Evolutionary conservation across 1,140 invertebrate genomes (phyloP), one percentile per base, ranked within the genome.

Genomic region (Drosophila equinoxialis): DNA sequence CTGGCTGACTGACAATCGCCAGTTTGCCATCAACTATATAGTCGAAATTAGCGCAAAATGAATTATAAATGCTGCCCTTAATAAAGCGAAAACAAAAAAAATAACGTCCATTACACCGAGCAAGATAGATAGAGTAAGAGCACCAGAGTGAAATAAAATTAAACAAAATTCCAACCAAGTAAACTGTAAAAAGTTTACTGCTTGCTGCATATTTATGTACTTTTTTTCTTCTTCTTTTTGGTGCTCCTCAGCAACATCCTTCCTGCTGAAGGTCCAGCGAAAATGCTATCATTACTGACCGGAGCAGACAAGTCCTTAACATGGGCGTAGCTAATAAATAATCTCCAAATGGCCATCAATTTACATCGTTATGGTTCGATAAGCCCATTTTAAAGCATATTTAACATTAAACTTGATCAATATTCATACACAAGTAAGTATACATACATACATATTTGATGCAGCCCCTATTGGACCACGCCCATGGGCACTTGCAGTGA

Each of bases 31-130:
- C 72, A 82, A 87, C 83, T 78, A 87, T 81, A 82, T 81, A 78
- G 71, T 78, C 77, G 69, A 89, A 89, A 89, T 89, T 90, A 89
- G 85, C 84, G 84, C 85, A 84, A 87, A 89, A 89, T 89, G 85
- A 89, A 89, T 89, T 84, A 89, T 89, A 89, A 89, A 89, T 79
- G 77, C 65, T 77, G 55, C 7, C 84, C 79, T 57, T 72, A 86
- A 87, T 87, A 86, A 81, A 85, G 58, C 51, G 20, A 55, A 71
- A 57, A 68, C 74, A 17, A 78, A 68, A 57, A 65, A 65, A 26
- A 11, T 37, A 54, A 30, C 41, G 33, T 3, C 3, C 37, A 39
- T 11, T 39, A 13, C 13, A n/a, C 1, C 2, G 30, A 10, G 13
- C 11, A 13, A 4, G 37, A 39, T 13, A 39, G 10, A 39, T 39